Evolutionary conservation across 2,888 invertebrate species (phyloP).

Genomic region (Drosophila mimetica): DNA sequence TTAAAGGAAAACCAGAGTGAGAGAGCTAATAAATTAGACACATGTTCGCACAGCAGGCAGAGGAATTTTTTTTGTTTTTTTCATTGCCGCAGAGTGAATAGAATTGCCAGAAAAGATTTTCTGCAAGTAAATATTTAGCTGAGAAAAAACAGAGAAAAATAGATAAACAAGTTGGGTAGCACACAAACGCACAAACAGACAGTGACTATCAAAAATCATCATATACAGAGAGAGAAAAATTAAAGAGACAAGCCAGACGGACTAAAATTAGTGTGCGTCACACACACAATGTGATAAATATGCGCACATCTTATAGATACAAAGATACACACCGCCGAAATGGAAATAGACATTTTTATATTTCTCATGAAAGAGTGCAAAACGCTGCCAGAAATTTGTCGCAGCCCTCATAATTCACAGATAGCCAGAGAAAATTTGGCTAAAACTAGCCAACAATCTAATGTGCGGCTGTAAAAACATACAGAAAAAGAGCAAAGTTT

Average conservation of each 20-base stretch:
- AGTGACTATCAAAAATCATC: conserved; percentile 48
- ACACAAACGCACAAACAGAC: background rate
- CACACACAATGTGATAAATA: conserved; percentile 18
- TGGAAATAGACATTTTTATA: conserved; percentile 38
- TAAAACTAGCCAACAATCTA: background rate
- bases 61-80: conserved; percentile 9
- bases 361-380: conserved; percentile 12
- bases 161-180: conserved; percentile 26
- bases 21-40: conserved; percentile 59
- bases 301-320: conserved; percentile 16
- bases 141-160: conserved; percentile 30
- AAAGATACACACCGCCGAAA: conserved; percentile 29
- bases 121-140: conserved; percentile 58
- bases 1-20: conserved; percentile 14
- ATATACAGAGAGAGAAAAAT: conserved; percentile 37
- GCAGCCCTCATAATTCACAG: conserved; percentile 14
- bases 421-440: background rate
- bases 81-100: conserved; percentile 44
- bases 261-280: conserved; percentile 65
- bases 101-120: conserved; percentile 32
- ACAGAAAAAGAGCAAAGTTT: background rate
- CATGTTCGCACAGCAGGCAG: conserved; percentile 33
- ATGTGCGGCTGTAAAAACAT: conserved; percentile 18
- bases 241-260: conserved; percentile 43
- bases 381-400: conserved; percentile 27